A percentile compares a stretch with the other conserved stretches of the same genome.
Conservation (phyloP, 2,113 vertebrate species). For the Mus musculus region DNA sequence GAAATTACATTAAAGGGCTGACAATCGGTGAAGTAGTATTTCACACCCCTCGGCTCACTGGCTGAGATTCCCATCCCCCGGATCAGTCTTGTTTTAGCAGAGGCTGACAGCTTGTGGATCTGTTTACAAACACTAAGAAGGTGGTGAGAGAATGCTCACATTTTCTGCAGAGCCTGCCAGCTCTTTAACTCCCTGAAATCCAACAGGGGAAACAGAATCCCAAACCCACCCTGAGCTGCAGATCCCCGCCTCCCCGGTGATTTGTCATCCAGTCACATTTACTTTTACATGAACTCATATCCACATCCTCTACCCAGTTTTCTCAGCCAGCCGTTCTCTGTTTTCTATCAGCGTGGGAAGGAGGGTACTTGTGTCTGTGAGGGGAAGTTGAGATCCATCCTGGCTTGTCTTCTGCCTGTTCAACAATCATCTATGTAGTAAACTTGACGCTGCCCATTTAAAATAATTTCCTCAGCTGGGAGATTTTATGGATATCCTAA, state of each 20-base stretch:
- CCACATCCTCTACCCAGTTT: not conserved
- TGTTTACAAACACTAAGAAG: not conserved
- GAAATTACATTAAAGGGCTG: not conserved
- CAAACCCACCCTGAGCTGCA: not conserved
- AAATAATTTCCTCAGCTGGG: not conserved
- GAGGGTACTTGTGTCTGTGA: not conserved
- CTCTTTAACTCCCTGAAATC: not conserved
- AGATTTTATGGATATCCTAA: not conserved
- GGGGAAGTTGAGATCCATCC: not conserved
- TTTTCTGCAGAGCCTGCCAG: not conserved
- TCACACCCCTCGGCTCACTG: not conserved
- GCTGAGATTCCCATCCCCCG: not conserved
- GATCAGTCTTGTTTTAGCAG: not conserved
- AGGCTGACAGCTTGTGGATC: not conserved
- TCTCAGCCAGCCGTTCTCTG: not conserved
- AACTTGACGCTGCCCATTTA: not conserved
- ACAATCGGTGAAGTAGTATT: not conserved
- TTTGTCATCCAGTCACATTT: not conserved
- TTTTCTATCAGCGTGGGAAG: not conserved
- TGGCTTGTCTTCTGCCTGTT: not conserved
- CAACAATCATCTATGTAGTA: not conserved
- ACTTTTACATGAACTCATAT: not conserved
- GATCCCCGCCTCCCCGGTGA: not conserved
- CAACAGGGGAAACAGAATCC: not conserved
- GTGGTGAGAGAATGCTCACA: fast-evolving